Percentiles rank a stretch among this genome's conserved stretches.
Evolutionary conservation across 2,113 vertebrate species (phyloP).

Genomic region (Thalassarche chlororhynchos): DNA sequence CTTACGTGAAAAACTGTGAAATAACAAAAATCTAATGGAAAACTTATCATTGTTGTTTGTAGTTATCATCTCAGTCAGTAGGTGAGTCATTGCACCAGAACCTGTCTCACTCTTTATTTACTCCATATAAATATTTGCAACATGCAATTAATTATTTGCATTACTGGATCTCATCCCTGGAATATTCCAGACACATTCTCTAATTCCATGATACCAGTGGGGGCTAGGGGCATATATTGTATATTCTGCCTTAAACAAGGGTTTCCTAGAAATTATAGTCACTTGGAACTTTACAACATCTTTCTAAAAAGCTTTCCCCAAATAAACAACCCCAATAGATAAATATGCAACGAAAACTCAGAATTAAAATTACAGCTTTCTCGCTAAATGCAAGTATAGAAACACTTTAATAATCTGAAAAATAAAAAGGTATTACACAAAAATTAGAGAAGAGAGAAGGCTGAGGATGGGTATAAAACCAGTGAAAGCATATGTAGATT

Average conservation of each 20-base stretch:
- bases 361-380: not conserved
- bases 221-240: not conserved
- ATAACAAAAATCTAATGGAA: not conserved
- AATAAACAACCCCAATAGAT: not conserved
- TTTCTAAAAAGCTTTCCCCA: not conserved
- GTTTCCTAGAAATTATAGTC: not conserved
- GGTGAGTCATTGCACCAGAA: not conserved
- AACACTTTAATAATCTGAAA: not conserved
- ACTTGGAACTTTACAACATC: not conserved
- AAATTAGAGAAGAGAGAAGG: not conserved
- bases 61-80: not conserved
- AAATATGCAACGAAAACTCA: not conserved
- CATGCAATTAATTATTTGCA: constrained; percentile 19
- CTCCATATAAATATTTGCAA: constrained; percentile 28
- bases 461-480: not conserved
- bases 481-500: not conserved
- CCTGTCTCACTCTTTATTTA: not conserved
- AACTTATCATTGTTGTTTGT: not conserved
- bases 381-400: not conserved
- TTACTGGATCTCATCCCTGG: not conserved
- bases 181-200: not conserved
- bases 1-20: not conserved
- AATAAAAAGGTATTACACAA: not conserved
- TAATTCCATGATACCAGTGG: not conserved
- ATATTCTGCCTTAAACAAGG: not conserved